Evolutionary conservation across 2,797 vertebrate genomes (phyloP), one percentile per base, ranked within the genome.

Genomic region (Arrhamphus sclerolepis): DNA sequence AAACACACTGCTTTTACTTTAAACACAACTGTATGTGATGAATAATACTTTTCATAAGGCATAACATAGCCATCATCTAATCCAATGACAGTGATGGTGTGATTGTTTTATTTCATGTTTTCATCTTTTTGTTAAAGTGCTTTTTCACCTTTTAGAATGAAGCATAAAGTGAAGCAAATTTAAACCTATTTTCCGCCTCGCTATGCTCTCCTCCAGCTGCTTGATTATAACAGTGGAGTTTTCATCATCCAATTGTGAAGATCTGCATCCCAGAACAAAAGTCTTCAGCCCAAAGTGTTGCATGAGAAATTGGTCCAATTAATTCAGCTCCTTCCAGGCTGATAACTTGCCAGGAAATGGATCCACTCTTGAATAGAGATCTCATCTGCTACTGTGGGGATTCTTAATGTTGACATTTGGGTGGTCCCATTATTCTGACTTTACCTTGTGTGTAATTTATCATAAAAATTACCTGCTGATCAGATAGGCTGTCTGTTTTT

Each of bases 381-480:
- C 62, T 41, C 70, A 72, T 87, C 70, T 46, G 29, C 83, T 78
- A 65, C 56, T 66, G 40, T 24, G 56, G 4, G 17, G 66, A 62
- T 50, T 72, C 72, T 77, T 61, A 39, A 61, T 63, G 75, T 77
- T 82, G 76, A 75, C 73, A 64, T 79, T 74, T 57, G 49, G 66
- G 60, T 51, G 60, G 51, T 72, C 64, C 65, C 69, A 69, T 86
- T 78, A 71, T 80, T 84, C 66, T 86, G 71, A 81, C 81, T 80
- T 78, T 48, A 68, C 49, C 64, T 68, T 78, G 63, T 66, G 50
- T 44, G 66, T 66, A 68, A 83, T 87, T 83, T 68, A 80, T 85
- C 79, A 78, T 68, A 78, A 52, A 46, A 22, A 24, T 22, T 20
- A 17, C 54, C 34, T 6, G 44, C 61, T 73, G 49, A 78, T 82